Conservation (phyloP, 2,113 vertebrate genomes). For the Chiloscyllium plagiosum region DNA sequence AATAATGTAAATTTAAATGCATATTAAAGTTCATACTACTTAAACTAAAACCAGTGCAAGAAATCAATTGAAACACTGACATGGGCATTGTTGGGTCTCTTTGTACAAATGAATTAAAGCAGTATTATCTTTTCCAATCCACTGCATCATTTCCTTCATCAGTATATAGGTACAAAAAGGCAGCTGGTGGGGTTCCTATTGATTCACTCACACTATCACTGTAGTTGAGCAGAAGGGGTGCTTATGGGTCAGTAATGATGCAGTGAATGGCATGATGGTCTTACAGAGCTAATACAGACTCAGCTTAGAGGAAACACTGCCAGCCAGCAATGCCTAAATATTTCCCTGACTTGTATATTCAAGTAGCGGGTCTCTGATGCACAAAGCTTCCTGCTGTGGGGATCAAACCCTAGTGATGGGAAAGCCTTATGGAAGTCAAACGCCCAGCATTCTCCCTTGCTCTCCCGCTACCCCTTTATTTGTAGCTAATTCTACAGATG, state of each 20-base stretch:
- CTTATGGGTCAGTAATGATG: slow-evolving; percentile 54
- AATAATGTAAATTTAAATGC: slow-evolving; percentile 16
- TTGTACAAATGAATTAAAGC: slow-evolving; percentile 33
- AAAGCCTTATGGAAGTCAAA: slow-evolving; percentile 37
- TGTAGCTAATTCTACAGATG: neutral
- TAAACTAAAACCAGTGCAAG: neutral
- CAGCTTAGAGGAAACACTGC: neutral
- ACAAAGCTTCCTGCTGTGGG: slow-evolving; percentile 38
- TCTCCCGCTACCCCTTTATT: slow-evolving; percentile 42
- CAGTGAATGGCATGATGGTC: slow-evolving; percentile 42
- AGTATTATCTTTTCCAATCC: slow-evolving; percentile 27
- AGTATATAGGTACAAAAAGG: slow-evolving; percentile 54
- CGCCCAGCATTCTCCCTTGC: slow-evolving; percentile 40
- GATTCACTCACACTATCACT: slow-evolving; percentile 56
- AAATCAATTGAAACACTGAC: slow-evolving; percentile 33
- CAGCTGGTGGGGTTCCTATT: slow-evolving; percentile 56
- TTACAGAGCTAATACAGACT: slow-evolving; percentile 36
- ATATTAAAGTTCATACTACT: slow-evolving; percentile 34
- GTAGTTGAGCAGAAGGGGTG: slow-evolving; percentile 53
- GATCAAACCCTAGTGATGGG: slow-evolving; percentile 39
- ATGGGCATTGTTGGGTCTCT: slow-evolving; percentile 11
- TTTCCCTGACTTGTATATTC: slow-evolving; percentile 38
- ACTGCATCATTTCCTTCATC: slow-evolving; percentile 32
- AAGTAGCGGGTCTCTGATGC: slow-evolving; percentile 38
- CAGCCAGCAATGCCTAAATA: slow-evolving; percentile 38